Evolutionary conservation across 1,140 invertebrate genomes (phyloP).

Genomic region (Lordiphosa clarofinis): DNA sequence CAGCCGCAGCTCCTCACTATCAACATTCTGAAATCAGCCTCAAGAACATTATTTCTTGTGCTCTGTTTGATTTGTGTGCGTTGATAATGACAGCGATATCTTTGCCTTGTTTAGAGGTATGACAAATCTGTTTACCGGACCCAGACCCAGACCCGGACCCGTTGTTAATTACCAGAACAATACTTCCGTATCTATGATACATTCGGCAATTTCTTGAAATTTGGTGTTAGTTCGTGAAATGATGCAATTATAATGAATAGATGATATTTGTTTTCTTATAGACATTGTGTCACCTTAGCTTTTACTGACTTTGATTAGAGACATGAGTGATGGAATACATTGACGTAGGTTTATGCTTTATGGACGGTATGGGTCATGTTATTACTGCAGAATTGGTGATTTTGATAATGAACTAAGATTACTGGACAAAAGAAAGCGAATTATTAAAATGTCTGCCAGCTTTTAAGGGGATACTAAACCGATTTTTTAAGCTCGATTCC

Average conservation of each 20-base stretch:
- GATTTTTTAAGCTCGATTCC: no score
- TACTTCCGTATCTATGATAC: conserved; percentile 36
- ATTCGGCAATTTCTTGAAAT: conserved; percentile 37
- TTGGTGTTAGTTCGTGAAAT: conserved; percentile 28
- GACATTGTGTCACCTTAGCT: conserved; percentile 61
- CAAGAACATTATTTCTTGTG: conserved; percentile 1
- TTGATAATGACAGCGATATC: conserved; percentile 22
- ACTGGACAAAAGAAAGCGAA: no score
- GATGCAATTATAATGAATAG: conserved; percentile 64
- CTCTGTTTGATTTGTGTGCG: conserved; percentile 48
- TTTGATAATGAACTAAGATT: not conserved
- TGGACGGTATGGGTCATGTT: conserved; percentile 23
- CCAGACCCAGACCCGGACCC: not conserved
- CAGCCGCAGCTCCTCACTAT: conserved; percentile 53
- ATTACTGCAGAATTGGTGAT: conserved; percentile 5
- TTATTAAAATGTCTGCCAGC: no score
- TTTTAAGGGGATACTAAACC: no score
- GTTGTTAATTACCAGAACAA: conserved; percentile 3
- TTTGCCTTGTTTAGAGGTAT: conserved; percentile 8
- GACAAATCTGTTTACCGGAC: conserved; percentile 44
- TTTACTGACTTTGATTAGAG: conserved; percentile 36
- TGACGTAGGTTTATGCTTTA: conserved; percentile 31
- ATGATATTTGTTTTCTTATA: conserved; percentile 48
- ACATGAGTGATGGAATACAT: conserved; percentile 35
- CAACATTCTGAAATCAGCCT: conserved; percentile 41